Evolutionary conservation across 64 coral and sea anemone species (phyloP), one percentile per base, ranked within the genome.

Genomic region (Montipora capricornis): DNA sequence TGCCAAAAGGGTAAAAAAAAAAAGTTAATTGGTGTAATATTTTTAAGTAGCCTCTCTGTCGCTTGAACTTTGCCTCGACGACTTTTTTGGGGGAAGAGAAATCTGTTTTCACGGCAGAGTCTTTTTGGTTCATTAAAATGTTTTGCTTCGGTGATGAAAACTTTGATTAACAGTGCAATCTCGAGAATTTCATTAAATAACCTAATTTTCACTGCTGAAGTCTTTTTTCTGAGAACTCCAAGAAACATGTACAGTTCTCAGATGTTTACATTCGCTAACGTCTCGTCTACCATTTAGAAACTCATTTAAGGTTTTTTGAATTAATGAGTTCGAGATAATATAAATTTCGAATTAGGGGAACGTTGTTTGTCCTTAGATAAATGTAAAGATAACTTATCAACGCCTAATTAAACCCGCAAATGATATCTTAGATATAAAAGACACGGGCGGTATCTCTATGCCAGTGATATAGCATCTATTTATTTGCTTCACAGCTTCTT

Each of bases 361-460:
- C 45, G 46, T 70, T 86, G 82, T 86, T 85, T 86, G 82, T 12
- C 44, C 47, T 17, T 86, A 86, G 82, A 86, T 86, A 52, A 86
- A 86, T 50, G 82, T 17, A 49, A 12, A 86, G 82, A 86, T 86
- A 86, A 86, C 9, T 49, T 73, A 64, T 70, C 82, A 73, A 20
- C 82, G 66, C 44, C 82, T 71, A 86, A 86, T 86, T 86, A 86
- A 86, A 15, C 44, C 37, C n/a, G 64, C 82, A 86, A 71, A 86
- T 86, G 62, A 86, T 86, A 86, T 73, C 44, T 71, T 70, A 86
- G 66, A 9, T 71, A 71, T 70, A 68, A 73, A 22, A 73, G 46
- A 68, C 19, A 6, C 44, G 16, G 60, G 62, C 62, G 80, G 55
- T 2, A 46, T 48, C 49, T 60, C 8, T 76, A 4, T 46, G 7